Base-by-base conservation (phyloP, 1,140 invertebrate genomes). In the Pseudomyrmex sp. region DNA sequence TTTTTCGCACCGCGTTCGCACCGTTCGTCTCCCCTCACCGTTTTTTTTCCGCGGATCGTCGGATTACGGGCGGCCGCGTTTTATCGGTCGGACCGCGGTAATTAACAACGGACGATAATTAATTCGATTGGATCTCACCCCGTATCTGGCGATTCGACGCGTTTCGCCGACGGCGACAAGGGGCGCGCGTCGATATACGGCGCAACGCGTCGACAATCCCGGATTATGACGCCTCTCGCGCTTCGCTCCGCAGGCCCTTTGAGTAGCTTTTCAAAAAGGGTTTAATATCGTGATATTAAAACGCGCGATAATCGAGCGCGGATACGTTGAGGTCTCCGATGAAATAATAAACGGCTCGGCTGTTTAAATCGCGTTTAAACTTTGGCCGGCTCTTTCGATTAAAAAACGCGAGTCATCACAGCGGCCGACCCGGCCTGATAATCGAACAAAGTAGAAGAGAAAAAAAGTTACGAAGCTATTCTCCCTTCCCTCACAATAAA, bases 121-220 rank as follows among this genome's bases (percentile, higher is more conserved):
- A 93, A 93, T 93, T 92, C 80, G 86, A 93, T 91, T 89, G 89
- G 91, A 92, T 90, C 88, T 92, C 86, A 85, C 91, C 91, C 88
- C 84, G 66, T 54, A 63, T 50, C 35, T 61, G 76, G 80, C 61
- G 88, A 89, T 89, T 90, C 83, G 86, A 74, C 79, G 86, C 85
- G 76, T 89, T 91, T 89, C 74, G 85, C 87, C 85, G 85, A 83
- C 82, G 80, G 72, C 65, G 82, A 90, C 59, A 44, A 79, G 65
- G 35, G 44, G 54, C 20, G 76, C 76, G 76, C 52, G 65, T 61
- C 20, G 54, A 72, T 80, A 59, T 80, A 80, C 44, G 35, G 35
- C 35, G 76, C 54, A 18, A 20, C 76, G 69, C 23, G 66, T 59
- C 54, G 76, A 80, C 76, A 80, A 80, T 80, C 76, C 76, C 76